Conservation (phyloP, 1,140 invertebrate genomes). For the Apis mellifera region DNA sequence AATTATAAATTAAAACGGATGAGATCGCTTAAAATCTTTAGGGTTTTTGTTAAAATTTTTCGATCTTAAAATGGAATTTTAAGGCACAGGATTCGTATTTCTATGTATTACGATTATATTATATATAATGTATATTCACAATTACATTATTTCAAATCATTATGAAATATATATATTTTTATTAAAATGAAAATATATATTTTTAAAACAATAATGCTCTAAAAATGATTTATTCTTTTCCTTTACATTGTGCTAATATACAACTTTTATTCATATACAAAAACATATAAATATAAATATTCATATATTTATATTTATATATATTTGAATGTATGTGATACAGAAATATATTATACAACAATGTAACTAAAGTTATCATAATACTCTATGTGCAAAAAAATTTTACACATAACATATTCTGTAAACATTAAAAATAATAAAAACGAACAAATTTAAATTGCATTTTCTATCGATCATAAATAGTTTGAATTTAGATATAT, state of each 20-base stretch:
- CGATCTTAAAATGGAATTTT: no score
- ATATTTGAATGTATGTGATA: neutral
- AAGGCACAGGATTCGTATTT: no score
- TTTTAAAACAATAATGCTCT: neutral
- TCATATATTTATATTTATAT: neutral
- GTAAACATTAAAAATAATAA: slow-evolving; percentile 15
- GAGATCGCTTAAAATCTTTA: no score
- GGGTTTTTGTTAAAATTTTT: no score
- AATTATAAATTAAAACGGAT: no score
- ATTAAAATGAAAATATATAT: neutral
- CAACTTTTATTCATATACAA: slow-evolving; percentile 29
- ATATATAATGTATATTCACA: no score
- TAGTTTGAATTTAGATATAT: slow-evolving; percentile 2
- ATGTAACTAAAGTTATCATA: slow-evolving; percentile 12
- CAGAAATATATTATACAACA: slow-evolving; percentile 12
- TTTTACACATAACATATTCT: neutral
- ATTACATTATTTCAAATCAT: neutral
- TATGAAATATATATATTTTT: slow-evolving; percentile 3
- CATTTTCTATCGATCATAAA: slow-evolving; percentile 26
- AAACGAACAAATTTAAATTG: slow-evolving; percentile 21
- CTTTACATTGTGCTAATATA: slow-evolving; percentile 46
- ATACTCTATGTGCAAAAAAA: slow-evolving; percentile 5
- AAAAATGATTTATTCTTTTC: slow-evolving; percentile 44
- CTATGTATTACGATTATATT: no score
- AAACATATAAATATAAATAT: slow-evolving; percentile 17